phyloP scores from a whole-genome alignment of 1,140 invertebrate genomes.

The Oryctes rhinoceros region DNA sequence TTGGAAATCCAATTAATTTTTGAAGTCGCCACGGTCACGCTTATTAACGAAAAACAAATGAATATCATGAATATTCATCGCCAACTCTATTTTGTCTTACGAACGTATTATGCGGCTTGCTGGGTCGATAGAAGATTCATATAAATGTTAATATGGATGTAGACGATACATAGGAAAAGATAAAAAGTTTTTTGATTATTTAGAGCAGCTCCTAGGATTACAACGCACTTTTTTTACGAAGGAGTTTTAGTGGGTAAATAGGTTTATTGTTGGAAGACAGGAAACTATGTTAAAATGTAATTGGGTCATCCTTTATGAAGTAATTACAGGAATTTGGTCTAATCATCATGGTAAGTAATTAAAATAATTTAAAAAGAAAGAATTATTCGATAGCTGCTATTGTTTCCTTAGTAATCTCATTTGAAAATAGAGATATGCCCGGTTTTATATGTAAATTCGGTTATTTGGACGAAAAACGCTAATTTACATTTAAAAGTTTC shows the following conservation, averaged over 20 bases:
- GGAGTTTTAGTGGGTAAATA: neutral
- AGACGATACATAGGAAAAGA: neutral
- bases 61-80: constrained; percentile 45
- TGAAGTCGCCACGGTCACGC: neutral
- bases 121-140: constrained; percentile 44
- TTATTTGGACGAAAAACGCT: no score
- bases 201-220: neutral
- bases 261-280: neutral
- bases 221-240: neutral
- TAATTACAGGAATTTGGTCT: no score
- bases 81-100: neutral
- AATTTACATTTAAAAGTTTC: no score
- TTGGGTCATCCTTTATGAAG: no score
- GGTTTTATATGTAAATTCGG: no score
- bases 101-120: neutral
- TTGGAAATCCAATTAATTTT: constrained; percentile 23
- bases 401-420: no score
- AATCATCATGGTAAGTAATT: no score
- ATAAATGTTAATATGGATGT: constrained; percentile 45
- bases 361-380: no score
- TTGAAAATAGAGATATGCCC: no score
- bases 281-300: no score
- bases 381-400: no score
- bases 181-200: neutral
- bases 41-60: constrained; percentile 1